Conservation (phyloP, 2,888 invertebrate species). For the Choristoneura rosaceana region DNA sequence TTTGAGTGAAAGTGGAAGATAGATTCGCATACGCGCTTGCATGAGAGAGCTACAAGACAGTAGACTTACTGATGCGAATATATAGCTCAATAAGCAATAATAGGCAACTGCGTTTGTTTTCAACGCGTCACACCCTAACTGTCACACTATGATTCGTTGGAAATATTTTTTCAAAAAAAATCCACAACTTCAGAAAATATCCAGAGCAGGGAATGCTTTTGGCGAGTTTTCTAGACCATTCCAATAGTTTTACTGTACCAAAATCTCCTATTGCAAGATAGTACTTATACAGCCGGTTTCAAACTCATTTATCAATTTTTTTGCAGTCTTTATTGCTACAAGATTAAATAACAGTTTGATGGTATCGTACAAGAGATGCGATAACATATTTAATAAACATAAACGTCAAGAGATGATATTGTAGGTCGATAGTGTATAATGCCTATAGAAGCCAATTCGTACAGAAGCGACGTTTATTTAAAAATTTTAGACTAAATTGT, state of each 20-base stretch:
- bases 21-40: constrained; percentile 14
- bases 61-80: background rate
- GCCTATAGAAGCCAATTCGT: no score
- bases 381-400: background rate
- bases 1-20: constrained; percentile 37
- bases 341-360: constrained; percentile 10
- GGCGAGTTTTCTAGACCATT: no score
- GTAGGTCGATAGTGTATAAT: background rate
- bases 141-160: no score
- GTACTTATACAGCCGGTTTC: background rate
- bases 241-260: background rate
- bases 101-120: background rate
- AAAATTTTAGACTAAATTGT: no score
- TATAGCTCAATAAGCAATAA: no score
- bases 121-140: no score
- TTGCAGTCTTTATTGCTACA: background rate
- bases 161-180: no score
- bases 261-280: background rate
- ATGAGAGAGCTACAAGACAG: background rate
- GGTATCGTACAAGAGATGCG: constrained; percentile 2
- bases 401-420: background rate
- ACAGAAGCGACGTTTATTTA: no score
- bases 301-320: constrained; percentile 5
- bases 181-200: background rate
- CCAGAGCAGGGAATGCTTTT: background rate